Percentiles rank a stretch among this genome's conserved stretches.
Conservation (phyloP, 1,140 invertebrate genomes). For the Ridgeia piscesae region DNA sequence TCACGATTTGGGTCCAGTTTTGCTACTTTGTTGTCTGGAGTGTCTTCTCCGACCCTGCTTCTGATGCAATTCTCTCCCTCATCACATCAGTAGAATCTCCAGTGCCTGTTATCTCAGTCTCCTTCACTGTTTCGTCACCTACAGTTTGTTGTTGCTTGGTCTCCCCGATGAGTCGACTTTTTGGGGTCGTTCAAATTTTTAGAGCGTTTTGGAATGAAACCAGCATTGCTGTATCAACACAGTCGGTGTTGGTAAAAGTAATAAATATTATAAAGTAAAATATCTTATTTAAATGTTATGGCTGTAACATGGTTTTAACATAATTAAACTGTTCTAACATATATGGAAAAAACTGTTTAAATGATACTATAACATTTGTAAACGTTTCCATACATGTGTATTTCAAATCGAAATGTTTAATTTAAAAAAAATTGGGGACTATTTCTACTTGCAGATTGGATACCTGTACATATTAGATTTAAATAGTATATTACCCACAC, state of each 20-base stretch:
- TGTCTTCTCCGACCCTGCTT: not conserved
- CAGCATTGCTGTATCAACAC: not conserved
- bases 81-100: not conserved
- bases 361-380: not conserved
- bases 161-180: not conserved
- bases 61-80: not conserved
- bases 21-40: conserved; percentile 25
- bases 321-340: too few relatives aligned
- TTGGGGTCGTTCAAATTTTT: conserved; percentile 25
- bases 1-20: conserved; percentile 35
- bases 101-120: not conserved
- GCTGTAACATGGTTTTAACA: not conserved
- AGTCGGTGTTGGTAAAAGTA: not conserved
- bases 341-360: not conserved
- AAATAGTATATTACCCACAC: not conserved
- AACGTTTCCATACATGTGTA: conserved; percentile 24
- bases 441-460: too few relatives aligned
- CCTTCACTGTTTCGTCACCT: not conserved
- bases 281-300: not conserved
- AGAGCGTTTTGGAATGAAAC: conserved; percentile 46
- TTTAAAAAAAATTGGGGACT: not conserved
- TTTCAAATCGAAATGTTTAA: not conserved
- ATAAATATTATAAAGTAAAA: not conserved
- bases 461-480: too few relatives aligned
- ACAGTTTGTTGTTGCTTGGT: not conserved